A percentile compares a stretch with the other conserved stretches of the same genome.
These are phyloP conservation scores for Hypotaenidia okinawae DNA, from an alignment of 2,797 vertebrate genomes.

Conservation along the genomic window DNA sequence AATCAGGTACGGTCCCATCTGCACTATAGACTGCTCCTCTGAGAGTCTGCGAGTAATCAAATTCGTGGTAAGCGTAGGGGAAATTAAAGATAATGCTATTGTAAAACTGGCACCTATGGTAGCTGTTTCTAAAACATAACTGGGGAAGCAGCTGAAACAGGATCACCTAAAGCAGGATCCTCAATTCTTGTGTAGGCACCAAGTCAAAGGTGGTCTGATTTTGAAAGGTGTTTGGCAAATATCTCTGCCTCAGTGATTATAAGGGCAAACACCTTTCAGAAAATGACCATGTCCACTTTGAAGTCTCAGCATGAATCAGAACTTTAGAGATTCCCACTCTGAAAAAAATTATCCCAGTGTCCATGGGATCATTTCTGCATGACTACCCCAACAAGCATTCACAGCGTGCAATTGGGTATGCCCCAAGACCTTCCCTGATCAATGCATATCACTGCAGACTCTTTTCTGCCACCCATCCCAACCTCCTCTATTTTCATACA, in stretches of 20 bases:
- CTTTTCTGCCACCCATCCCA: not conserved
- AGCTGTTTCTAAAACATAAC: not conserved
- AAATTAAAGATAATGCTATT: not conserved
- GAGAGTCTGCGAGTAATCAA: not conserved
- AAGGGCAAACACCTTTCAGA: not conserved
- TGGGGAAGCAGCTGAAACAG: not conserved
- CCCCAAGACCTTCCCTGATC: not conserved
- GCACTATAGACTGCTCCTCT: not conserved
- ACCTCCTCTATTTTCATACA: not conserved
- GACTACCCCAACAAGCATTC: not conserved
- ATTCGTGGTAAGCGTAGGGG: not conserved
- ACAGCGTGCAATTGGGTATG: rapidly evolving
- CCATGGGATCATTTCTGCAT: not conserved
- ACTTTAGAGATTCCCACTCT: not conserved
- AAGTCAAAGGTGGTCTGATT: not conserved
- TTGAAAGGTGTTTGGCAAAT: not conserved
- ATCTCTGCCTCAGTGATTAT: not conserved
- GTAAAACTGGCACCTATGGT: not conserved
- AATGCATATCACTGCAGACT: not conserved
- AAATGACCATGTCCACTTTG: not conserved
- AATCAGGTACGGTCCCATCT: not conserved
- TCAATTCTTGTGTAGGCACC: not conserved
- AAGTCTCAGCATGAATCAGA: not conserved
- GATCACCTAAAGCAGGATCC: not conserved
- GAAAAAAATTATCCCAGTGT: not conserved